Base-by-base conservation (phyloP, 1,140 invertebrate species). In the Saccostrea echinata region DNA sequence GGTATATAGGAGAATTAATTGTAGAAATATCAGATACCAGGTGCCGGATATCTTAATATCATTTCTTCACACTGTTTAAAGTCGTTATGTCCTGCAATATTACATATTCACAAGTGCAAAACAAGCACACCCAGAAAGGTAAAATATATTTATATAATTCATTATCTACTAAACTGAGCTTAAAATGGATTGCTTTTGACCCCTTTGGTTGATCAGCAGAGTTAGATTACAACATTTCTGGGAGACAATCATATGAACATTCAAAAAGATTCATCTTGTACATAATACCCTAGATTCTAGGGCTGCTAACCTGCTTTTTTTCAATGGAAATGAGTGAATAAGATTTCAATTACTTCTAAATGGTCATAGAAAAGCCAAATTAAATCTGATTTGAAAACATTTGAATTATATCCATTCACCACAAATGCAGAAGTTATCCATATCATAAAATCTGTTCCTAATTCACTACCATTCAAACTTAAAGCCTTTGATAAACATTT, bases 61-160 rank as follows among this genome's bases (percentile, higher is more conserved):
- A 30, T 71, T 71, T 71, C 68, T n/a, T 16, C 27, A 71, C 30
- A 12, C 68, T 13, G 68, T 33, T 64, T 30, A 33, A 71, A 71
- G 27, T 71, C 68, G 30, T 30, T 71, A 30, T 71, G 30, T 71
- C 68, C 27, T 71, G 68, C 68, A 71, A 71, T 71, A 71, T 71
- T 71, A 71, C 68, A 71, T 27, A 71, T 33, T 71, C 68, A 16
- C 24, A 27, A 71, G 68, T 71, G 68, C 68, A 71, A 71, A 30
- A 3, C 68, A 33, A 71, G 68, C 68, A 27, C 30, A 16, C 27
- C 24, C 24, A 71, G 27, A 16, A 30, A 27, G 30, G 24, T 71
- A 71, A 24, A 33, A 30, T 71, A 71, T 71, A 71, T 43, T 43
- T 43, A 43, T 71, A 71, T 30, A 0, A 30, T 27, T 30, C 68